phyloP scores from a whole-genome alignment of 2,888 invertebrate genomes.

The Aleiodes testaceus region DNA sequence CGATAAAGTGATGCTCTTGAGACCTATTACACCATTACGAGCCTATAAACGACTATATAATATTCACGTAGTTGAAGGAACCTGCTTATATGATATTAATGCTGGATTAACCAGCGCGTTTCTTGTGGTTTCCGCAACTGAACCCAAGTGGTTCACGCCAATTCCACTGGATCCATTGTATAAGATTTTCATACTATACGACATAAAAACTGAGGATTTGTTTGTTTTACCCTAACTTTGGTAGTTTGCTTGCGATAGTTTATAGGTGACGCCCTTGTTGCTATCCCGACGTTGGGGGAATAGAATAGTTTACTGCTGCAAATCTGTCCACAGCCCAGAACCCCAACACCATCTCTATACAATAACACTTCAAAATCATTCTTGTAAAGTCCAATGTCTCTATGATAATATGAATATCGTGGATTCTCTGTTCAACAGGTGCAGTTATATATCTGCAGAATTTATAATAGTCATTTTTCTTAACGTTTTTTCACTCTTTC shows the following conservation, averaged over 20 bases:
- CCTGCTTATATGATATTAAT: neutral
- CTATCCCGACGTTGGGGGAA: neutral
- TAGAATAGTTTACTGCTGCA: constrained; percentile 4
- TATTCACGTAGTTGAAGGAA: neutral
- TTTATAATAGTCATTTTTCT: too few species aligned
- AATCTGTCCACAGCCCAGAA: constrained; percentile 13
- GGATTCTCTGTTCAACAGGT: constrained; percentile 2
- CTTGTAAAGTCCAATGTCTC: neutral
- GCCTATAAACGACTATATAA: neutral
- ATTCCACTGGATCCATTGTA: too few species aligned
- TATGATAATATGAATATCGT: neutral
- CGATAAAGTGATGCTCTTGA: constrained; percentile 38
- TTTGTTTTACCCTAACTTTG: too few species aligned
- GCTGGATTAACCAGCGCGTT: neutral
- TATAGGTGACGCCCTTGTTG: constrained; percentile 42
- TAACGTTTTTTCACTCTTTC: neutral
- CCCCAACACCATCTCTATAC: too few species aligned
- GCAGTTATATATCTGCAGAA: neutral
- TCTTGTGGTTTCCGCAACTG: neutral
- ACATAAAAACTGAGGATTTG: too few species aligned
- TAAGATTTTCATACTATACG: too few species aligned
- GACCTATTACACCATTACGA: constrained; percentile 20
- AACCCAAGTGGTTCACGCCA: neutral
- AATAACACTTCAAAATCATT: neutral
- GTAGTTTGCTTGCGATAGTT: constrained; percentile 46